phyloP scores from a whole-genome alignment of 2,113 vertebrate genomes.

The Acrocephalus arundinaceus region DNA sequence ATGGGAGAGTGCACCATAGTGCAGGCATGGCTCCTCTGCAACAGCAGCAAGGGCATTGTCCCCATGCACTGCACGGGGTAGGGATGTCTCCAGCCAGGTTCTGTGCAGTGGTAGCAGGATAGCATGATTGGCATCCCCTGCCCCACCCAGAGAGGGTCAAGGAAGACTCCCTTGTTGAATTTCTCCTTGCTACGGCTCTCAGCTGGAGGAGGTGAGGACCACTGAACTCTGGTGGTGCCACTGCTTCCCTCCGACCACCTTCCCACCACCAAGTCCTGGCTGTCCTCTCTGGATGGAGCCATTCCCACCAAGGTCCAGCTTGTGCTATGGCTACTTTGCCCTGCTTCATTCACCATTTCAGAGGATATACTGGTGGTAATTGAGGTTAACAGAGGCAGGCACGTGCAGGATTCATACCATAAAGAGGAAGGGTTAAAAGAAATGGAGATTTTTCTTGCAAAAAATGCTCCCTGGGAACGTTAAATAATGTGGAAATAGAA shows the following conservation, averaged over 20 bases:
- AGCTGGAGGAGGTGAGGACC: neutral
- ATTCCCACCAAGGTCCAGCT: neutral
- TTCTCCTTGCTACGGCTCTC: neutral
- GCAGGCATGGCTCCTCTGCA: neutral
- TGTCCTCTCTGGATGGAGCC: neutral
- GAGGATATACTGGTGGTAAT: neutral
- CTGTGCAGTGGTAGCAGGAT: neutral
- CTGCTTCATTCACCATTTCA: fast-evolving
- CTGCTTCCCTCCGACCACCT: neutral
- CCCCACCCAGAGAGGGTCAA: neutral
- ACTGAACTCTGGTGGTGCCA: neutral
- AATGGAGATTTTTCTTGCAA: neutral
- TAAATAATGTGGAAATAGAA: constrained; percentile 13
- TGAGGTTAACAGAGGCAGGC: neutral
- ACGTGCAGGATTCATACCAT: neutral
- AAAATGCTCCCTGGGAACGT: neutral
- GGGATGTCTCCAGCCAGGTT: neutral
- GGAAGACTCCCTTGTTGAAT: neutral
- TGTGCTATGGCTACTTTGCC: neutral
- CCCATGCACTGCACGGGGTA: fast-evolving
- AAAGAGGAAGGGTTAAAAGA: neutral
- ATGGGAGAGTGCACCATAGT: fast-evolving
- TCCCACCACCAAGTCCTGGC: fast-evolving
- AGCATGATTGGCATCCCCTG: neutral
- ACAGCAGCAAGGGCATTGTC: neutral